Base-by-base conservation (phyloP, 2,888 invertebrate genomes). In the Ferrisia virgata region DNA sequence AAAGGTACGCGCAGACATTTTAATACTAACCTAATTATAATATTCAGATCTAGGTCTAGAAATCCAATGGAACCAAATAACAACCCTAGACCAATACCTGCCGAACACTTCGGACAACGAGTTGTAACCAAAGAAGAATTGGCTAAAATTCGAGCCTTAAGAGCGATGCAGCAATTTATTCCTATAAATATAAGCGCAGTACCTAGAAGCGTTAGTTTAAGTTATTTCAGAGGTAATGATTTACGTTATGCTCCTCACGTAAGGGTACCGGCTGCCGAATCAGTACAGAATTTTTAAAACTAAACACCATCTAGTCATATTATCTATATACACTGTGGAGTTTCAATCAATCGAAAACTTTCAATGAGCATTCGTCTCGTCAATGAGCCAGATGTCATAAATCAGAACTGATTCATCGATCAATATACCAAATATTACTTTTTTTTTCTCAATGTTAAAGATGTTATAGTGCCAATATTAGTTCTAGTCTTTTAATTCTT, bases 181-280 rank as follows among this genome's bases (percentile, higher is more conserved):
- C 72, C 72, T 18, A 72, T 72, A 3, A 72, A 72, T 33, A 72
- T 72, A 33, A 72, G 72, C 33, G 72, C 72, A 72, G 72, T 72
- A 36, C 72, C 72, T 11, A 72, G 72, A 72, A 72, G 33, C 33
- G 72, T 72, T 36, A 72, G 33, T 72, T 25, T 72, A 33, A 72
- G 72, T 36, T 72, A 72, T 36, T 72, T 72, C 22, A 33, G 72
- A 72, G 72, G 72, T 18, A 72, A 33, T 36, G 72, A 72, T 72
- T 72, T 72, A 72, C 33, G 72, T 15, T 72, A 72, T 36, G 72
- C 72, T n/a, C 72, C 72, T 6, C 33, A 72, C n/a, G 33, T 72
- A 13, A 31, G 33, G 28, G 72, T 72, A 72, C 72, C 72, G 0
- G 72, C 72, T 72, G 72, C 72, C 31, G 72, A 72, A 72, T 72